Percentiles rank a stretch among this genome's conserved stretches.
Conservation (phyloP, 2,113 vertebrate species). For the Leptodactylus fuscus region DNA sequence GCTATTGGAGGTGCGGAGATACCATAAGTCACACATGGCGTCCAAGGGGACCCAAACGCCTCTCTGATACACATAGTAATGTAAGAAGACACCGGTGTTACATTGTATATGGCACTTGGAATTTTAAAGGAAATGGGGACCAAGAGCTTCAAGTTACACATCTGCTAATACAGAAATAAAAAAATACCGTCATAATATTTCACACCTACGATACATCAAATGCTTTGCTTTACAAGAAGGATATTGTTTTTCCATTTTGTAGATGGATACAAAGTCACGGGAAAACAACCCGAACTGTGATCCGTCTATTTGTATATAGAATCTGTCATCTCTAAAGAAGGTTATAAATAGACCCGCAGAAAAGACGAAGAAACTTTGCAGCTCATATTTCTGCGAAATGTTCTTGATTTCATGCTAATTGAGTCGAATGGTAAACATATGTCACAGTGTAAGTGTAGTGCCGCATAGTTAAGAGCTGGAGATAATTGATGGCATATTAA, state of each 20-base stretch:
- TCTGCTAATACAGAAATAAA: not conserved
- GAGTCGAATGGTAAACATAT: slow-evolving; percentile 26
- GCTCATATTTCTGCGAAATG: not conserved
- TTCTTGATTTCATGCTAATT: slow-evolving; percentile 13
- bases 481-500: slow-evolving; percentile 22
- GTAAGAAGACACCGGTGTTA: too few species aligned
- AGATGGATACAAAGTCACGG: not conserved
- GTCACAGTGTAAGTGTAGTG: not conserved
- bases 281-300: not conserved
- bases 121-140: not conserved
- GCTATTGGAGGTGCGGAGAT: too few species aligned
- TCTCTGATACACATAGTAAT: too few species aligned
- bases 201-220: not conserved
- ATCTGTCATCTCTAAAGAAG: not conserved
- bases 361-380: not conserved
- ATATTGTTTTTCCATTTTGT: not conserved
- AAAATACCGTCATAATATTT: not conserved
- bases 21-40: too few species aligned
- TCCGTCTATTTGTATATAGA: not conserved
- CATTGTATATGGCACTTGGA: too few species aligned
- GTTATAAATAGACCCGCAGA: not conserved
- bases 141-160: not conserved
- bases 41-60: too few species aligned
- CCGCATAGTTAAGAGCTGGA: not conserved
- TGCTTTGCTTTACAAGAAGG: not conserved